Percentiles rank a stretch among this genome's conserved stretches.
These are phyloP conservation scores for Meliscaeva auricollis DNA, from an alignment of 2,888 invertebrate species.

Conservation along the genomic window DNA sequence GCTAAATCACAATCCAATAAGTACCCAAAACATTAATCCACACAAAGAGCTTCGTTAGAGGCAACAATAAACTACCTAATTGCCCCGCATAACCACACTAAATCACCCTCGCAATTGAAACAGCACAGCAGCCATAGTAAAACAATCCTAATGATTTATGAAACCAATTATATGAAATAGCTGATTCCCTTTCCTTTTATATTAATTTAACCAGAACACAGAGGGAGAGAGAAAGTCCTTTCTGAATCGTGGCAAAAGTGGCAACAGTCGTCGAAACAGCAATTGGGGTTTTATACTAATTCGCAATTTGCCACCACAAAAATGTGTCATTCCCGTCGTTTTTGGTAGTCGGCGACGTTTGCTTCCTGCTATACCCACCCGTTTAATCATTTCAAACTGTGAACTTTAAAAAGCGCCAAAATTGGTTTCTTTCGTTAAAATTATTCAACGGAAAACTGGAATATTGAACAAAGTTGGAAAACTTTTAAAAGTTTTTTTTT, in stretches of 20 bases:
- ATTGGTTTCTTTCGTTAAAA: slow-evolving; percentile 21
- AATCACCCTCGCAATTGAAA: slow-evolving; percentile 61
- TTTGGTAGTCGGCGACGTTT: not conserved
- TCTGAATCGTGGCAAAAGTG: not conserved
- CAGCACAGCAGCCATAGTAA: slow-evolving; percentile 36
- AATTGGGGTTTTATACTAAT: not conserved
- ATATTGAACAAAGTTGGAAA: slow-evolving; percentile 27
- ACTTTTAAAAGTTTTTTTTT: slow-evolving; percentile 5
- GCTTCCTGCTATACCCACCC: not conserved
- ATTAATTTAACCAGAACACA: slow-evolving; percentile 23
- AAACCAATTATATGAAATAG: slow-evolving; percentile 73
- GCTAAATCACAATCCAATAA: slow-evolving; percentile 1
- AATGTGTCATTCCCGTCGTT: not conserved
- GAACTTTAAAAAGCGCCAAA: slow-evolving; percentile 24
- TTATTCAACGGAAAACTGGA: slow-evolving; percentile 31
- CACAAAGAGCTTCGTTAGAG: slow-evolving; percentile 50
- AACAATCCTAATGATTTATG: slow-evolving; percentile 73
- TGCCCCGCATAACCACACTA: slow-evolving; percentile 59
- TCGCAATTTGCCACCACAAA: slow-evolving; percentile 14
- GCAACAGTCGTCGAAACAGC: slow-evolving; percentile 14
- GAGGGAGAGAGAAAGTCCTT: not conserved
- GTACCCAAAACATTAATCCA: not conserved
- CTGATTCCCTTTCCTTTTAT: slow-evolving; percentile 38
- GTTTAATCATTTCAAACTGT: slow-evolving; percentile 18
- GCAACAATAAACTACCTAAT: slow-evolving; percentile 66